phyloP scores from a whole-genome alignment of 2,113 vertebrate genomes.

The Cyprinodon variegatus region DNA sequence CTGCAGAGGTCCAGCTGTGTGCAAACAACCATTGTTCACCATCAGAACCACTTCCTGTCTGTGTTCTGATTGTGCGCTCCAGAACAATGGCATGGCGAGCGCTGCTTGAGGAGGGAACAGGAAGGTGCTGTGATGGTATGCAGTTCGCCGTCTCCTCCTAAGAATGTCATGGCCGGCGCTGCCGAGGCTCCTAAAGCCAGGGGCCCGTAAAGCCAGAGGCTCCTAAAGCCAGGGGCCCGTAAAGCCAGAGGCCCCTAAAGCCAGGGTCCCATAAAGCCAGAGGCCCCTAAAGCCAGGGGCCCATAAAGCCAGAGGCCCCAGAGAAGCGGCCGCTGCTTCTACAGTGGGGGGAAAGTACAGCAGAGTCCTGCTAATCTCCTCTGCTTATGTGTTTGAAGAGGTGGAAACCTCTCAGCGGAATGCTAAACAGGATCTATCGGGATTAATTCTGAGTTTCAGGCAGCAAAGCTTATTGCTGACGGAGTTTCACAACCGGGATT shows the following conservation, averaged over 20 bases:
- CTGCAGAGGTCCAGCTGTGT: constrained; percentile 22
- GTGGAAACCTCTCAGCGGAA: constrained; percentile 67
- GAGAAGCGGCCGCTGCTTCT: too few species aligned
- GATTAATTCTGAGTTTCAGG: constrained; percentile 73
- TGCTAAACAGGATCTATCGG: constrained; percentile 78
- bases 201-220: not conserved
- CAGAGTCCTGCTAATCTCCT: constrained; percentile 62
- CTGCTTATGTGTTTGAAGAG: constrained; percentile 71
- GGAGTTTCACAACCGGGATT: constrained; percentile 45
- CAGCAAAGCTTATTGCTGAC: constrained; percentile 71
- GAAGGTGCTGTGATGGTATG: constrained; percentile 19
- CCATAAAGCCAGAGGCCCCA: too few species aligned
- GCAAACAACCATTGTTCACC: constrained; percentile 42
- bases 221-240: too few species aligned
- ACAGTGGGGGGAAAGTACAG: constrained; percentile 16
- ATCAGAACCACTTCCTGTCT: constrained; percentile 16
- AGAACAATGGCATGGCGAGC: constrained; percentile 44
- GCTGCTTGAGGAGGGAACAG: constrained; percentile 14
- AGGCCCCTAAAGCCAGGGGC: constrained; percentile 17
- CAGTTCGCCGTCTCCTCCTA: not conserved
- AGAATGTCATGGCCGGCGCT: constrained; percentile 33
- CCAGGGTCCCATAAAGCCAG: not conserved
- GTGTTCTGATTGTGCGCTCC: constrained; percentile 21
- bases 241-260: constrained; percentile 6
- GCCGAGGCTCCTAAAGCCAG: constrained; percentile 17